Percentiles rank a stretch among this genome's conserved stretches.
Evolutionary conservation across 2,113 vertebrate genomes (phyloP).

Genomic region (Hyla sarda): DNA sequence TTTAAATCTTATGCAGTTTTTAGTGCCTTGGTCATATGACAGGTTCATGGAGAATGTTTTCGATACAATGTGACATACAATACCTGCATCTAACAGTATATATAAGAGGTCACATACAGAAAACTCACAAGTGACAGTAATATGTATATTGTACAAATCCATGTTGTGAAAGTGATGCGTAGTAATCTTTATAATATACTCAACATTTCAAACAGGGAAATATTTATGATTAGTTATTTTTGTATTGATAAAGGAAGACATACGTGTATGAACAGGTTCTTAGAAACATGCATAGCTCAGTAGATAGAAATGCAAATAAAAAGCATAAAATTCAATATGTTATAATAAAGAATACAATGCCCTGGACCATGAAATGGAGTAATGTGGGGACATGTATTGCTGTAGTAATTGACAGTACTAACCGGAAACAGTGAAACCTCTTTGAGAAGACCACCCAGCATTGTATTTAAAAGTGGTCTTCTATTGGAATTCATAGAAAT

Average conservation of each 20-base stretch:
- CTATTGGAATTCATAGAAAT: too few species aligned
- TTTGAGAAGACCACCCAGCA: too few species aligned
- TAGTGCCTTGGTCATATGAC: neutral
- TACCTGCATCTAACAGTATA: neutral
- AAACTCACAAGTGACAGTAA: neutral
- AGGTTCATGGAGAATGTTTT: neutral
- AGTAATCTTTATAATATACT: neutral
- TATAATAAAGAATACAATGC: too few species aligned
- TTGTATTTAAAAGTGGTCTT: too few species aligned
- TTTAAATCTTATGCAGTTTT: neutral
- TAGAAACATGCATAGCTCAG: neutral
- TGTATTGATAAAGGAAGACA: neutral
- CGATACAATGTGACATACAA: neutral
- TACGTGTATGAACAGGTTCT: neutral
- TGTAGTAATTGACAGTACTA: too few species aligned
- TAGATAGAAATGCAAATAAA: neutral
- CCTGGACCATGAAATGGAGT: too few species aligned
- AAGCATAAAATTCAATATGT: too few species aligned
- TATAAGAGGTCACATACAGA: constrained; percentile 3
- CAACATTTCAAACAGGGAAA: neutral
- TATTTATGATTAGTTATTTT: neutral
- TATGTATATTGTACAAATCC: neutral
- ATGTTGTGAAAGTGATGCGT: neutral
- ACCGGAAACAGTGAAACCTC: too few species aligned
- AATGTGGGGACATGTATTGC: too few species aligned